phyloP scores from a whole-genome alignment of 2,888 invertebrate genomes.

The Polymixis lichenea region DNA sequence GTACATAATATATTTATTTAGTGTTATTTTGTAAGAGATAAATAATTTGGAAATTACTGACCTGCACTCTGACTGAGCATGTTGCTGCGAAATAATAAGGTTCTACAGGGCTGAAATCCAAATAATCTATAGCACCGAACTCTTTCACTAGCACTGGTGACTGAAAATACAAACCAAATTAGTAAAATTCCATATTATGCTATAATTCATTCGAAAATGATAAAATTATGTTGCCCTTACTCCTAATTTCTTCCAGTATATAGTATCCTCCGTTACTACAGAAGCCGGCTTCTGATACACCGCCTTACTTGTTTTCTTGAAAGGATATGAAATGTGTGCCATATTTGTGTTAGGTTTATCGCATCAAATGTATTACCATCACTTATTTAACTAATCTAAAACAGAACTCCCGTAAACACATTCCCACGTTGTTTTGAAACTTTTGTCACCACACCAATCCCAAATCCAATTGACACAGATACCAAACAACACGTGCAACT shows the following conservation, averaged over 20 bases:
- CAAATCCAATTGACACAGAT: conserved; percentile 17
- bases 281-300: conserved; percentile 92
- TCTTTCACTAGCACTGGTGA: conserved; percentile 97
- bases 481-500: conserved; percentile 31
- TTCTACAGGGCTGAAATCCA: conserved; percentile 97
- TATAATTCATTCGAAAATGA: not conserved
- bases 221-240: conserved; percentile 87
- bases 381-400: conserved; percentile 12
- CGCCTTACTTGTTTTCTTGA: conserved; percentile 94
- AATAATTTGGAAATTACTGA: conserved; percentile 63
- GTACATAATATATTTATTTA: too few species aligned
- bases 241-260: conserved; percentile 97
- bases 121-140: conserved; percentile 97
- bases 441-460: conserved; percentile 23
- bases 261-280: conserved; percentile 93
- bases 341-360: conserved; percentile 66
- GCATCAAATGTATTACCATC: conserved; percentile 28
- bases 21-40: too few species aligned
- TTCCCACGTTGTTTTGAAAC: conserved; percentile 64
- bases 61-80: conserved; percentile 96
- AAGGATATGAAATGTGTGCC: conserved; percentile 87
- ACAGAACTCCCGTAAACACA: conserved; percentile 20
- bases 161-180: conserved; percentile 81
- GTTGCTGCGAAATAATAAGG: conserved; percentile 98
- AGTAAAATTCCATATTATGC: not conserved